A percentile compares a stretch with the other conserved stretches of the same genome.
These are phyloP conservation scores for Trisateles emortualis DNA, from an alignment of 2,888 invertebrate genomes.

Conservation along the genomic window DNA sequence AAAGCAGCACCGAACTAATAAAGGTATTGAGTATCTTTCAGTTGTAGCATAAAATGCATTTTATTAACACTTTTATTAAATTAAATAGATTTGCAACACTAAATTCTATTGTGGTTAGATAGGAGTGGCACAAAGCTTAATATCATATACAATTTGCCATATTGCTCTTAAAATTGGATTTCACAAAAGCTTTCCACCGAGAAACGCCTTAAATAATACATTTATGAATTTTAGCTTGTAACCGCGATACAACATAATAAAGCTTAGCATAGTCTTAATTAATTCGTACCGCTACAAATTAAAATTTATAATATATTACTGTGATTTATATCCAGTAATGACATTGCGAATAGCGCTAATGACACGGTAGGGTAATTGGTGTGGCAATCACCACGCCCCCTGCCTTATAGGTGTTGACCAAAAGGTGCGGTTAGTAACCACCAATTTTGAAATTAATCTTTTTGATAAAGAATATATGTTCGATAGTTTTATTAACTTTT, in stretches of 20 bases:
- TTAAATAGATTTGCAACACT: too few species aligned
- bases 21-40: too few species aligned
- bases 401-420: constrained; percentile 36
- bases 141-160: too few species aligned
- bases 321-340: constrained; percentile 50
- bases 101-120: too few species aligned
- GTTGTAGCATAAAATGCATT: too few species aligned
- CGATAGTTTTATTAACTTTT: background rate
- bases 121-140: too few species aligned
- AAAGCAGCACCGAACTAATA: too few species aligned
- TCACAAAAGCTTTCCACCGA: background rate
- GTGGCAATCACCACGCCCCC: constrained; percentile 42
- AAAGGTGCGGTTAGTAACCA: constrained; percentile 36
- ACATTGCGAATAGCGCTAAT: constrained; percentile 45
- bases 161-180: background rate
- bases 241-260: constrained; percentile 31
- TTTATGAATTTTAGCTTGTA: constrained; percentile 1
- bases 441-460: constrained; percentile 37
- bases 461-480: constrained; percentile 13
- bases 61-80: too few species aligned
- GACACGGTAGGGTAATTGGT: constrained; percentile 46
- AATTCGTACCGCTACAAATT: constrained; percentile 41
- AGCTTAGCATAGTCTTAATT: constrained; percentile 28
- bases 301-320: constrained; percentile 44
- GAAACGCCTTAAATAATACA: background rate